A percentile compares a stretch with the other conserved stretches of the same genome.
phyloP scores from a whole-genome alignment of 2,113 vertebrate species.

The Geococcyx californianus region DNA sequence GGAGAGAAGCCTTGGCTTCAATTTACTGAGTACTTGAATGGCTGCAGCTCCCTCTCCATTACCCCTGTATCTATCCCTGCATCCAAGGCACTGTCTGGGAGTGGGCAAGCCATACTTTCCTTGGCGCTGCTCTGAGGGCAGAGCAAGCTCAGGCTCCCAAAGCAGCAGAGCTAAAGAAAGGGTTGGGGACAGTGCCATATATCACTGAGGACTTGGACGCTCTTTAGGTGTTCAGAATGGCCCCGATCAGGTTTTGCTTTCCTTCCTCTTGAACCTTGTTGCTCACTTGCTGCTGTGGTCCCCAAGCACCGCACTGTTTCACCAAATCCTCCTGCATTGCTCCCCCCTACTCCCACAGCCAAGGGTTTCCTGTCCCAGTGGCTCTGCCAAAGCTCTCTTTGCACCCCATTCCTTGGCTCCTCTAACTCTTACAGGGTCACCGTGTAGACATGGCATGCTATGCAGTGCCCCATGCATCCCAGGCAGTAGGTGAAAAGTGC shows the following conservation, averaged over 20 bases:
- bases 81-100: accelerated
- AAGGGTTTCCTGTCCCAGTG: not conserved
- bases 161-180: slow-evolving; percentile 57
- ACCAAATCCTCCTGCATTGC: not conserved
- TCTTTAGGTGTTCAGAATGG: not conserved
- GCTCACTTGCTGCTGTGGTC: not conserved
- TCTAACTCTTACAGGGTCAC: not conserved
- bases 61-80: not conserved
- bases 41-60: not conserved
- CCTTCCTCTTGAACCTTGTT: not conserved
- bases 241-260: not conserved
- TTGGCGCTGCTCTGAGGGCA: not conserved
- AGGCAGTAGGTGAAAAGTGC: not conserved
- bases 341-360: accelerated
- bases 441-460: accelerated
- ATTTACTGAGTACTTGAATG: not conserved
- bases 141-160: not conserved
- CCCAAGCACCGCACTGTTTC: not conserved
- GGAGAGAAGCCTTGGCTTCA: not conserved
- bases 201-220: not conserved
- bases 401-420: not conserved
- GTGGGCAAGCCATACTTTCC: not conserved
- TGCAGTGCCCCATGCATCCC: not conserved
- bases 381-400: not conserved
- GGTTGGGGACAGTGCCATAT: slow-evolving; percentile 26